These are phyloP conservation scores for Hoplostethus atlanticus DNA, from an alignment of 2,797 vertebrate genomes.

Conservation along the genomic window DNA sequence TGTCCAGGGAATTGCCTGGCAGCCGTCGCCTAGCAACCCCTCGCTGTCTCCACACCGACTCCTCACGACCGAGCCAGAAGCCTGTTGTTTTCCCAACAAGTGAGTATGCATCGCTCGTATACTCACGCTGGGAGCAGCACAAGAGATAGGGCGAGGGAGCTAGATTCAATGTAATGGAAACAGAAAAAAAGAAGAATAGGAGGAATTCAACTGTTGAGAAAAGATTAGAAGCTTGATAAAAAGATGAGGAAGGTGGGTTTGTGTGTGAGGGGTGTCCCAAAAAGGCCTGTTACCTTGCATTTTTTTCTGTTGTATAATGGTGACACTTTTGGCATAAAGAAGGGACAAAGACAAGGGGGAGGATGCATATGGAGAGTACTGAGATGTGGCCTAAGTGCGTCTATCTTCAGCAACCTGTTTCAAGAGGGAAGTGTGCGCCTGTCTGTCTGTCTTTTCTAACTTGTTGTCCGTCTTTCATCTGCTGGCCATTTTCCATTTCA, in stretches of 20 bases:
- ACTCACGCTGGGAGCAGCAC: constrained; percentile 28
- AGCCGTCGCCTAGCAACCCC: constrained; percentile 76
- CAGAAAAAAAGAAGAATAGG: neutral
- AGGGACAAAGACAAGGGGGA: neutral
- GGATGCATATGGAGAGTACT: neutral
- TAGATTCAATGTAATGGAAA: neutral
- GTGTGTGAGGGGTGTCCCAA: neutral
- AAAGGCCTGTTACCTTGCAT: neutral
- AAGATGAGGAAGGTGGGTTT: constrained; percentile 4
- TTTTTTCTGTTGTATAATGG: neutral
- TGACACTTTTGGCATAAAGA: too few species aligned
- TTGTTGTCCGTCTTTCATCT: neutral
- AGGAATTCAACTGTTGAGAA: neutral
- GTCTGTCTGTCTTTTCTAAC: neutral
- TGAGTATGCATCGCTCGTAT: constrained; percentile 32
- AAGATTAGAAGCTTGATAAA: neutral
- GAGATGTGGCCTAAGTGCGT: neutral
- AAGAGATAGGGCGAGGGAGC: constrained; percentile 1
- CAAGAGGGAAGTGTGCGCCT: neutral
- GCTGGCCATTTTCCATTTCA: neutral
- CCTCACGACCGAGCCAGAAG: constrained; percentile 49
- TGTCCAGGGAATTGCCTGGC: constrained; percentile 71
- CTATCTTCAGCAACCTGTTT: neutral
- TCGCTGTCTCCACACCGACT: constrained; percentile 50
- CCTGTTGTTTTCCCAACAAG: constrained; percentile 63